Evolutionary conservation across 2,888 invertebrate species (phyloP).

Genomic region (Dynastes tityus): DNA sequence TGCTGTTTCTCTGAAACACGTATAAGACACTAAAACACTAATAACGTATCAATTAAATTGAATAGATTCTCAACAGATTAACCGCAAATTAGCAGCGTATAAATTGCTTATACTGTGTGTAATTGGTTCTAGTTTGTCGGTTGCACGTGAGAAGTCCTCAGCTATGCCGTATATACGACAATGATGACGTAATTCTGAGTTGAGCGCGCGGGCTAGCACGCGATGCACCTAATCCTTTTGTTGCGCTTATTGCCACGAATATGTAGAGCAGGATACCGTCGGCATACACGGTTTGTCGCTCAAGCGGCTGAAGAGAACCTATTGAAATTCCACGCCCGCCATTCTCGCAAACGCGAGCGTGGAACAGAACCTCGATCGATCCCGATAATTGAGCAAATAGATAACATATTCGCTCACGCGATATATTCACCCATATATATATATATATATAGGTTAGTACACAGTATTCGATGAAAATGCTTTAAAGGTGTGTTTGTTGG

Average conservation of each 20-base stretch:
- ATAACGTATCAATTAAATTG: slow-evolving; percentile 15
- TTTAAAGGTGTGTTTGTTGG: too few relatives aligned
- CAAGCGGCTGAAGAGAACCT: not conserved
- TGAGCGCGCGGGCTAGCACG: not conserved
- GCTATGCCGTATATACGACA: not conserved
- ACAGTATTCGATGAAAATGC: too few relatives aligned
- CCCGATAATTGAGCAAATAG: too few relatives aligned
- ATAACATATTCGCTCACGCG: too few relatives aligned
- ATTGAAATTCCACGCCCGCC: not conserved
- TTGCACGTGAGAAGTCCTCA: not conserved
- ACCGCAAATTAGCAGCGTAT: slow-evolving; percentile 18
- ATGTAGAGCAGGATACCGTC: not conserved
- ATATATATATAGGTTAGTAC: too few relatives aligned
- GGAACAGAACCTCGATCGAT: too few relatives aligned
- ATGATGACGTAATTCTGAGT: not conserved
- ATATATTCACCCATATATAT: too few relatives aligned
- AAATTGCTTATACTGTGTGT: slow-evolving; percentile 32
- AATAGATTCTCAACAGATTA: slow-evolving; percentile 20
- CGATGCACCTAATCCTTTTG: slow-evolving; percentile 10
- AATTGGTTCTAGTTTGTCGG: slow-evolving; percentile 22
- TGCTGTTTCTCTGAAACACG: not conserved
- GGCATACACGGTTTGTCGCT: not conserved
- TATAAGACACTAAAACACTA: not conserved
- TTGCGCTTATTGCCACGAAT: slow-evolving; percentile 7
- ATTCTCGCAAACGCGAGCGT: too few relatives aligned